These are phyloP conservation scores for Auanema freiburgensis DNA, from an alignment of 2,888 invertebrate genomes.

Conservation along the genomic window DNA sequence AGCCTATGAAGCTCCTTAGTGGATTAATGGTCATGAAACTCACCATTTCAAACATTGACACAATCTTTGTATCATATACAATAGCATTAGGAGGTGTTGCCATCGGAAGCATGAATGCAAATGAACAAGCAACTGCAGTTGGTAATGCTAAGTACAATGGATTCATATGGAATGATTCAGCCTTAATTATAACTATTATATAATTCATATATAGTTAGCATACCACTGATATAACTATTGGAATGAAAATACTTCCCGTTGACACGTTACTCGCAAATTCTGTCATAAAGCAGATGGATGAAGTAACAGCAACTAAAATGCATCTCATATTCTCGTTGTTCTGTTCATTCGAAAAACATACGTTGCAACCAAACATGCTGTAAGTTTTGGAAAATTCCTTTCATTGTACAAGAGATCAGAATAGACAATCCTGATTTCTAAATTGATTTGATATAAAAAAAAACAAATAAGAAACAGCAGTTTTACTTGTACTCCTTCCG, in stretches of 20 bases:
- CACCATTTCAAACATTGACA: slow-evolving; percentile 35
- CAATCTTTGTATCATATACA: slow-evolving; percentile 58
- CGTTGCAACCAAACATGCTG: slow-evolving; percentile 15
- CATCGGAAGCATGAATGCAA: slow-evolving; percentile 68
- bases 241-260: slow-evolving; percentile 49
- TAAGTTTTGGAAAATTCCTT: slow-evolving; percentile 5
- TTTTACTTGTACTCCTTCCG: slow-evolving; percentile 35
- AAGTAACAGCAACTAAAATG: slow-evolving; percentile 33
- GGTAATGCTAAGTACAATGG: slow-evolving; percentile 2
- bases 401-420: slow-evolving; percentile 28
- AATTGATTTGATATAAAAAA: background rate
- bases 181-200: slow-evolving; percentile 18
- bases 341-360: slow-evolving; percentile 6
- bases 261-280: slow-evolving; percentile 49
- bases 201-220: slow-evolving; percentile 1
- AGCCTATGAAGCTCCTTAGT: background rate
- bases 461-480: background rate
- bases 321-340: background rate
- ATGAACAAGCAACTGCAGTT: slow-evolving; percentile 61
- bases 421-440: slow-evolving; percentile 33
- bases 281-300: slow-evolving; percentile 38
- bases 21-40: background rate
- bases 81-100: slow-evolving; percentile 71
- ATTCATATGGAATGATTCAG: slow-evolving; percentile 50
- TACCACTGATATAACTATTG: slow-evolving; percentile 39